Evolutionary conservation across 2,113 vertebrate genomes (phyloP).

Genomic region (Aspiorhynchus laticeps): DNA sequence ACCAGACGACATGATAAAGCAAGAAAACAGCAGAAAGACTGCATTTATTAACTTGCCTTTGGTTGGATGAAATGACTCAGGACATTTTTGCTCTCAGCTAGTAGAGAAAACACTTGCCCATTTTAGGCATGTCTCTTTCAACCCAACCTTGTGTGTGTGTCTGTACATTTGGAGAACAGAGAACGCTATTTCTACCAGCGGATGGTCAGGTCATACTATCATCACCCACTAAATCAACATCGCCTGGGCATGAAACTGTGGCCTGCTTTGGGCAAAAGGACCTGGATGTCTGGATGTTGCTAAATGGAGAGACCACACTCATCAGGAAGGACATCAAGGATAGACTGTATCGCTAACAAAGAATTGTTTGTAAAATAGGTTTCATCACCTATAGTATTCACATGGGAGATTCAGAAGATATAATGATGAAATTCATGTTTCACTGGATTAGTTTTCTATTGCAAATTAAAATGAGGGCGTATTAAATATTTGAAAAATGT

Average conservation of each 20-base stretch:
- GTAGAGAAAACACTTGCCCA: background rate
- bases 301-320: slow-evolving; percentile 63
- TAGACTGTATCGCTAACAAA: background rate
- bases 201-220: slow-evolving; percentile 35
- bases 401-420: background rate
- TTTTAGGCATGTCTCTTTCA: slow-evolving; percentile 14
- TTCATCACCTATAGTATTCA: background rate
- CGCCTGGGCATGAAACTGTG: slow-evolving; percentile 30
- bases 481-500: background rate
- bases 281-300: background rate
- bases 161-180: slow-evolving; percentile 22
- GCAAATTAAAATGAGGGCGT: background rate
- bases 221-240: slow-evolving; percentile 60
- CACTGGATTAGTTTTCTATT: background rate
- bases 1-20: background rate
- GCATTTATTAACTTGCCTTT: background rate
- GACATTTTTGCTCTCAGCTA: background rate
- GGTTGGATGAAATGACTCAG: background rate
- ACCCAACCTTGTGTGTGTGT: background rate
- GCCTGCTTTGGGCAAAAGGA: slow-evolving; percentile 18
- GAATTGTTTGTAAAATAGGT: too few relatives aligned
- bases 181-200: slow-evolving; percentile 13
- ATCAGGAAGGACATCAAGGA: slow-evolving; percentile 44
- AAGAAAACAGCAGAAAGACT: background rate
- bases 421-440: background rate